phyloP scores from a whole-genome alignment of 2,888 invertebrate genomes.

The Tupiocoris notatus region DNA sequence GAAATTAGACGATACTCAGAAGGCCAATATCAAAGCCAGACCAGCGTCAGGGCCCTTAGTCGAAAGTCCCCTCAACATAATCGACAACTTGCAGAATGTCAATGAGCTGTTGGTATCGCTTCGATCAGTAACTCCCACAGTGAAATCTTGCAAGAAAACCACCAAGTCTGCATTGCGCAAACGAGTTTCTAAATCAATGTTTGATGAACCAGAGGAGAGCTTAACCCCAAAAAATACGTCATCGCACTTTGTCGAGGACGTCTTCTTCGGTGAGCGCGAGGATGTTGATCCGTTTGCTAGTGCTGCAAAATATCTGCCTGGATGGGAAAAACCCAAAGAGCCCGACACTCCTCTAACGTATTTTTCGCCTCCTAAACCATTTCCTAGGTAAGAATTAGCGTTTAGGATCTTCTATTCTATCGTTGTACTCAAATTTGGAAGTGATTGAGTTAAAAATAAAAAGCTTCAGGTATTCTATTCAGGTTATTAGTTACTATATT shows the following conservation, averaged over 20 bases:
- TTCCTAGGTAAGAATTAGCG: background rate
- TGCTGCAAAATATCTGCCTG: background rate
- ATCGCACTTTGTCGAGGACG: background rate
- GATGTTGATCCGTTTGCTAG: background rate
- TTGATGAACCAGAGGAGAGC: background rate
- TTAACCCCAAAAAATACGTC: background rate
- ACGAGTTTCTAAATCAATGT: background rate
- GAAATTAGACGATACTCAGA: background rate
- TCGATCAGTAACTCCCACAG: background rate
- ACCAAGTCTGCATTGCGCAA: background rate
- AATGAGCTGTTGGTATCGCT: background rate
- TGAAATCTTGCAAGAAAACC: background rate
- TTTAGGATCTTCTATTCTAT: too few species aligned
- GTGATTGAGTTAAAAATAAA: too few species aligned
- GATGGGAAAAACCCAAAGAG: background rate
- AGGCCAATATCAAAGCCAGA: background rate
- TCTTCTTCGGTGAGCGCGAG: background rate
- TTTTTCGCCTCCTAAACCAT: background rate
- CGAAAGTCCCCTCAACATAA: background rate
- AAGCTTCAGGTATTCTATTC: too few species aligned
- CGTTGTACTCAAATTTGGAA: too few species aligned
- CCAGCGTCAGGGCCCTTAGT: background rate
- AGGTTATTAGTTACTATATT: too few species aligned
- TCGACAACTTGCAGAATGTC: too few species aligned
- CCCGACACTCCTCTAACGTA: background rate